Evolutionary conservation across 2,797 vertebrate genomes (phyloP).

Genomic region (Onychomys torridus): DNA sequence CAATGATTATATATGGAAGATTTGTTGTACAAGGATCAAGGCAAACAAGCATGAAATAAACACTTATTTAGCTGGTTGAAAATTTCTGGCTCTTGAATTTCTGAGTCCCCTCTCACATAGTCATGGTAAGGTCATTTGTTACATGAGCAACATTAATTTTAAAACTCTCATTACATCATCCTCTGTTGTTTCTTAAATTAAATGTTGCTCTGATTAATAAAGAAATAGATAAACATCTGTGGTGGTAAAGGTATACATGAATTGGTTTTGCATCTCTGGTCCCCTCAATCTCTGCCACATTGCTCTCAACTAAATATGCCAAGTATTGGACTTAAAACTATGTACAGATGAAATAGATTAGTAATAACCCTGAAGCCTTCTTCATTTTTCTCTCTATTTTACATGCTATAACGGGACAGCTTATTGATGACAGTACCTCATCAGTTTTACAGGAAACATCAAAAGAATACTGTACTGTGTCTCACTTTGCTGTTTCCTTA

Average conservation of each 20-base stretch:
- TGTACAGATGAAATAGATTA: neutral
- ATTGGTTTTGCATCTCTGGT: neutral
- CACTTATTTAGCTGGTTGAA: neutral
- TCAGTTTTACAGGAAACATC: neutral
- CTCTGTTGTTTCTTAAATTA: neutral
- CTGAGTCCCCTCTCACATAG: neutral
- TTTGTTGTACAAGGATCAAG: neutral
- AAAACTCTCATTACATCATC: neutral
- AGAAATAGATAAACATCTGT: neutral
- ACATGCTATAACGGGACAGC: neutral
- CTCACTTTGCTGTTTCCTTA: neutral
- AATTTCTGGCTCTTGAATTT: neutral
- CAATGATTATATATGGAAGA: neutral
- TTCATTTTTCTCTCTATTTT: constrained; percentile 42
- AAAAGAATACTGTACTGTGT: neutral
- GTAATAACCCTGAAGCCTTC: neutral
- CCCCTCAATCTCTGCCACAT: neutral
- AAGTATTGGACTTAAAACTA: neutral
- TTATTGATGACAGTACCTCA: constrained; percentile 10
- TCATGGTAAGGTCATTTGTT: neutral
- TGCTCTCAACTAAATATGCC: neutral
- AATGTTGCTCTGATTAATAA: neutral
- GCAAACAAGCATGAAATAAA: neutral
- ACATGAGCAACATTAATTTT: neutral
- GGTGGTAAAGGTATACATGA: neutral